Base-by-base conservation (phyloP, 1,140 invertebrate genomes). In the Radopholus similis region DNA sequence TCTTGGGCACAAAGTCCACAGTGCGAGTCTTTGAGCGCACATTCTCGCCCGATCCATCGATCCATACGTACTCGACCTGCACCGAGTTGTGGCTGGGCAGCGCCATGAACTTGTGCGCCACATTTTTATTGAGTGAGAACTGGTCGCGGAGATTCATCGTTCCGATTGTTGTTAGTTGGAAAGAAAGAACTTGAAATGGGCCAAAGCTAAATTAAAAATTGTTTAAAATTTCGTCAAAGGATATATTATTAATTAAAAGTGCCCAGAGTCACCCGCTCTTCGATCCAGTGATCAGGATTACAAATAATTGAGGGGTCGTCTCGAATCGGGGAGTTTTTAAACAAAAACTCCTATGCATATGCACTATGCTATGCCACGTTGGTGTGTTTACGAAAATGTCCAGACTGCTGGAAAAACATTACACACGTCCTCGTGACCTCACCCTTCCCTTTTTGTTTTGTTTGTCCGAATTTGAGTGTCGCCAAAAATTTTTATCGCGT, bases 51-150 rank as follows among this genome's bases (percentile, higher is more conserved):
- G 90, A 90, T 3, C 93, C 93, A 83, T 97, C 93, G 66, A 97
- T 92, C 93, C 94, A 97, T 38, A 97, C 87, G 84, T 97, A 97
- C 70, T 90, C 92, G 1, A 89, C 90, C 78, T 91, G 89, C 35
- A 91, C 86, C 77, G 87, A 87, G 0, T 89, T 89, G 0, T 90
- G 90, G 66, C 90, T 87, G 0, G 89, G 89, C 44, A 94, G 84
- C 54, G 87, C 85, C 76, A 91, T 83, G 80, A 91, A 94, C 57
- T 88, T 82, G 15, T 87, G 85, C 55, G 91, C 81, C 2, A 92
- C 83, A 15, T 86, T 86, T 81, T 92, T 92, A 73, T 91, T 88
- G 44, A 89, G 85, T n/a, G 86, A 86, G 71, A 89, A 80, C 56
- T 80, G 78, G 18, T 67, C 66, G 40, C 78, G 77, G 21, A 80